Evolutionary conservation across 2,888 invertebrate species (phyloP), one percentile per base, ranked within the genome.

Genomic region (Caenorhabditis zanzibari): DNA sequence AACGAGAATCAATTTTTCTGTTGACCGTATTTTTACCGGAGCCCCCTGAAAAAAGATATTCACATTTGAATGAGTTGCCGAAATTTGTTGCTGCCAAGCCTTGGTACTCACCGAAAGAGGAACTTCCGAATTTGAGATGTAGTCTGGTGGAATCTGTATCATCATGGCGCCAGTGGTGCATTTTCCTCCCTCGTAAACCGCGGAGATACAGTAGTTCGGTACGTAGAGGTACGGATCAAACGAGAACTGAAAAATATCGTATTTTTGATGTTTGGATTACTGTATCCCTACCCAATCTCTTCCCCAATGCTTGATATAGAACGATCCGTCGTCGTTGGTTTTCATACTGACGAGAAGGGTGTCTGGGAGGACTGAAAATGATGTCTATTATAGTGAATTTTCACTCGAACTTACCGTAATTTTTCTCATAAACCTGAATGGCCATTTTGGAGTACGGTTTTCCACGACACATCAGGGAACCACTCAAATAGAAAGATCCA

Each of bases 401-500:
- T 14, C 0, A 26, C 19, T 19, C 7, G 12, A 54, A 26, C 26
- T 24, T 26, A 54, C 54, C 14, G 26, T 44, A 63, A 14, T 63
- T 63, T n/a, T 63, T 63, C 44, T 63, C 63, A 19, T 19, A 63
- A 26, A 44, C 41, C 1, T 41, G n/a, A 44, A 63, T 41, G 5
- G 24, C 14, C 26, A 32, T 32, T 9, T 63, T 63, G 44, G 63
- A 32, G 24, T 63, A 63, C 26, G 63, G 44, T n/a, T 44, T 63
- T n/a, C 63, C 63, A 26, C 14, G 3, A 24, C 63, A 63, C 41
- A 24, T 44, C 63, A 63, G 22, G 2, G 5, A 14, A 16, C 63
- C 63, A 0, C 24, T 24, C 12, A 63, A 44, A 9, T 26, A 22
- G 24, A 63, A 35, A 5, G 63, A 16, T 14, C 63, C 63, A 10